phyloP scores from a whole-genome alignment of 1,140 invertebrate species.

The Pectinophora gossypiella region DNA sequence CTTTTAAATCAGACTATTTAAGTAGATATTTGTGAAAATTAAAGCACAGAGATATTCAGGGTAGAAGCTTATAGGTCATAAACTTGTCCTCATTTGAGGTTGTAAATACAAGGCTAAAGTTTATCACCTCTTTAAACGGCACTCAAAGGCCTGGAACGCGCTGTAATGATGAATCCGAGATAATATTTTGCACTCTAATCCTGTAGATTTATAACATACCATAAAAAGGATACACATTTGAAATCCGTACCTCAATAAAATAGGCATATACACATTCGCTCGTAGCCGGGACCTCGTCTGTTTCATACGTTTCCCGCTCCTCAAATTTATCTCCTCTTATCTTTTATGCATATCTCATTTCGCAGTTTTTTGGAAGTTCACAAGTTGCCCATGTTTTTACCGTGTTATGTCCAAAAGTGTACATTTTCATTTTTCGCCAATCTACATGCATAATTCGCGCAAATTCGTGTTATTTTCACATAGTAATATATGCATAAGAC shows the following conservation, averaged over 20 bases:
- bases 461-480: too few species aligned
- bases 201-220: neutral
- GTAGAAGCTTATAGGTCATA: too few species aligned
- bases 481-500: too few species aligned
- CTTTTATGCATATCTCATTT: constrained; percentile 4
- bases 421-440: neutral
- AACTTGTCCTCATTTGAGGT: too few species aligned
- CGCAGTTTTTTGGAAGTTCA: neutral
- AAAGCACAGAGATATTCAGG: too few species aligned
- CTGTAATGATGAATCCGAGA: neutral
- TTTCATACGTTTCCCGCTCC: neutral
- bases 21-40: too few species aligned
- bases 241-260: neutral
- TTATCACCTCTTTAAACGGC: neutral
- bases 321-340: neutral
- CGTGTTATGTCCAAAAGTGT: neutral
- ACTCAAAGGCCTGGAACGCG: neutral
- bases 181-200: neutral
- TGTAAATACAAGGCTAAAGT: too few species aligned
- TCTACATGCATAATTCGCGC: constrained; percentile 1
- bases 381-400: neutral
- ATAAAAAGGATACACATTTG: neutral
- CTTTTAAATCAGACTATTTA: too few species aligned
- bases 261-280: neutral
- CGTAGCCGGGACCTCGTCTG: neutral